Evolutionary conservation across 92 coral and sea anemone species (phyloP).

Genomic region (Palythoa grandis): DNA sequence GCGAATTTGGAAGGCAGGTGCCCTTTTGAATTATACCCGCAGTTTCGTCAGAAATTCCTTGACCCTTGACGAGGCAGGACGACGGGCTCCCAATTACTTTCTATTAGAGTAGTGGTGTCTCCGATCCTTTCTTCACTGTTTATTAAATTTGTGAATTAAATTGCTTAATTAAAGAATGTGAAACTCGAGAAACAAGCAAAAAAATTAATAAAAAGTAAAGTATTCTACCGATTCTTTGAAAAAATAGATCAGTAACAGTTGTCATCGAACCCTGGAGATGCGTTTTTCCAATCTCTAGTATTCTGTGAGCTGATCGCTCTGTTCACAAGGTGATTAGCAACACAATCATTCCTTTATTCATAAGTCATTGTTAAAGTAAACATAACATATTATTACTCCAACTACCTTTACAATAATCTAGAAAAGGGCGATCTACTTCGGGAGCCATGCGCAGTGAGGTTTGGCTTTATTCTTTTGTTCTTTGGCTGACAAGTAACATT

Average conservation of each 20-base stretch:
- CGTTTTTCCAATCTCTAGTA: slow-evolving; percentile 1
- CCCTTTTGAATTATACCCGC: slow-evolving; percentile 22
- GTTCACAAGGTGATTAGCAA: not conserved
- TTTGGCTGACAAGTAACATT: not conserved
- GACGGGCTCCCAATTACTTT: not conserved
- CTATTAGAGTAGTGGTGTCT: too few species aligned
- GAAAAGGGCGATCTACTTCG: not conserved
- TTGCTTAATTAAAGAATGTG: not conserved
- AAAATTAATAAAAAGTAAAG: not conserved
- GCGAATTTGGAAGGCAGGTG: slow-evolving; percentile 18
- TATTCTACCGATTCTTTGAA: not conserved
- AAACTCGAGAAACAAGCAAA: not conserved
- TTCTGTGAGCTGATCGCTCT: not conserved
- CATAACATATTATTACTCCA: not conserved
- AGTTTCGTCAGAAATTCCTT: not conserved
- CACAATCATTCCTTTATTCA: not conserved
- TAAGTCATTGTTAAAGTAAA: not conserved
- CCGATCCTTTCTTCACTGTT: too few species aligned
- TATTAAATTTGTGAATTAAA: not conserved
- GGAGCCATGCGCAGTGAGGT: slow-evolving; percentile 13
- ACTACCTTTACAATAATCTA: not conserved
- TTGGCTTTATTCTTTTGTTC: not conserved
- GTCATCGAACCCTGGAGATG: not conserved
- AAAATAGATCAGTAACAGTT: not conserved
- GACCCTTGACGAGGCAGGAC: slow-evolving; percentile 31